Percentiles rank a stretch among this genome's conserved stretches.
Evolutionary conservation across 2,113 vertebrate genomes (phyloP).

Genomic region (Kryptolebias marmoratus): DNA sequence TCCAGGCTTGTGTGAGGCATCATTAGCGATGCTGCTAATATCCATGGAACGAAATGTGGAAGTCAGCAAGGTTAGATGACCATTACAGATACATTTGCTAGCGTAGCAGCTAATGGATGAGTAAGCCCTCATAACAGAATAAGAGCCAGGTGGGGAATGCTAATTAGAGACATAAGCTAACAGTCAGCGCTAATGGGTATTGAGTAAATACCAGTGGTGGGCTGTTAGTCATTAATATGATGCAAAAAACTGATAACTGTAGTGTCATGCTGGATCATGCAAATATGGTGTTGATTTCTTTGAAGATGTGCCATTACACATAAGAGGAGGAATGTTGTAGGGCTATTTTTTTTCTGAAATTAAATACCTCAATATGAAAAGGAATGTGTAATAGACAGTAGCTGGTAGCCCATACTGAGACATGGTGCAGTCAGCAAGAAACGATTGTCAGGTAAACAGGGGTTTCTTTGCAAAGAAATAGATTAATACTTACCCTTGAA

Average conservation of each 20-base stretch:
- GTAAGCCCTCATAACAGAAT: constrained; percentile 46
- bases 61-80: constrained; percentile 34
- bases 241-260: constrained; percentile 14
- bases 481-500: no score
- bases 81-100: constrained; percentile 45
- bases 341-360: no score
- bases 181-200: constrained; percentile 68
- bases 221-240: constrained; percentile 62
- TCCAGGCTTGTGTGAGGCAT: constrained; percentile 16
- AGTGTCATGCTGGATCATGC: not conserved
- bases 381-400: no score
- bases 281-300: not conserved
- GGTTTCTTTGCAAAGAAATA: no score
- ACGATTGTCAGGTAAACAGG: no score
- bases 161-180: constrained; percentile 70
- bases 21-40: constrained; percentile 37
- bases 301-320: not conserved
- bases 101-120: constrained; percentile 12
- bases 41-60: constrained; percentile 32
- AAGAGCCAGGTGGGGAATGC: constrained; percentile 52
- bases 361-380: no score
- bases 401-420: no score
- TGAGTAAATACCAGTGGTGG: constrained; percentile 68
- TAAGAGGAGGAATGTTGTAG: no score
- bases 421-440: no score